Evolutionary conservation across 2,113 vertebrate species (phyloP).

Genomic region (Falcunculus frontatus): DNA sequence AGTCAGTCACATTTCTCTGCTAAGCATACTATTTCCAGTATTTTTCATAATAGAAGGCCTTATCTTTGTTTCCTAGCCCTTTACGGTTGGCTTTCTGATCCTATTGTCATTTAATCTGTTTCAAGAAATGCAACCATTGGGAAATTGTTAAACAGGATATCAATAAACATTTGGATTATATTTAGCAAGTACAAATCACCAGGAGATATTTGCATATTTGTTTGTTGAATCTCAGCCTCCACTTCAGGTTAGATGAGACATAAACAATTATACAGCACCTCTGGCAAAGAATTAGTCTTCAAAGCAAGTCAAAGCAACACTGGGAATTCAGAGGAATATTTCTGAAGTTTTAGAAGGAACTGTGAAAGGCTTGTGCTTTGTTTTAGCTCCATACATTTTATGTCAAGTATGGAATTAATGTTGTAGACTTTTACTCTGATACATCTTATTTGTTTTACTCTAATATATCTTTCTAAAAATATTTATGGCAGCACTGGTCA

Average conservation of each 20-base stretch:
- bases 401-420: neutral
- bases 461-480: neutral
- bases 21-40: neutral
- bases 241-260: slow-evolving; percentile 7
- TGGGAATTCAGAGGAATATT: neutral
- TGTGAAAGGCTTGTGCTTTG: neutral
- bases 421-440: neutral
- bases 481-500: neutral
- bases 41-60: neutral
- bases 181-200: slow-evolving; percentile 31
- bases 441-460: neutral
- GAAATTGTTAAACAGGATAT: neutral
- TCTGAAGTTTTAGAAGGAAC: neutral
- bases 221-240: slow-evolving; percentile 3
- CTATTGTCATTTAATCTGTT: neutral
- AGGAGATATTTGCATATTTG: slow-evolving; percentile 4
- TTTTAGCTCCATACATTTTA: neutral
- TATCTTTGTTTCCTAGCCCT: neutral
- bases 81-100: neutral
- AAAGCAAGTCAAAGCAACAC: neutral
- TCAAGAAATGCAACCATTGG: neutral
- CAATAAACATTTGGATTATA: neutral
- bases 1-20: neutral
- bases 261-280: neutral
- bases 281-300: slow-evolving; percentile 3